Evolutionary conservation across 2,113 vertebrate species (phyloP).

Genomic region (Neoarius graeffei): DNA sequence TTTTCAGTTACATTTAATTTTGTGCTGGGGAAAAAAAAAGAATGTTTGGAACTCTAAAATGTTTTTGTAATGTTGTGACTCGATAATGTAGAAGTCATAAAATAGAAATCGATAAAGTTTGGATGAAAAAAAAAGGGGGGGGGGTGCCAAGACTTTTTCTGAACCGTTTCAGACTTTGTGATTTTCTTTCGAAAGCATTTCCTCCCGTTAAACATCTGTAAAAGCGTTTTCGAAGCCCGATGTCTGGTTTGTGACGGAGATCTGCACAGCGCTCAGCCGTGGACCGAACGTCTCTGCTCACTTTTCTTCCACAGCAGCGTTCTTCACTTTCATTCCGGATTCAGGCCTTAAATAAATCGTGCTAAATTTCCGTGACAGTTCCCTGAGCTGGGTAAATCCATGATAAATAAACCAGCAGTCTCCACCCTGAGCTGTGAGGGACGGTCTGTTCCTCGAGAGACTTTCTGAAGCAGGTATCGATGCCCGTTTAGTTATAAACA

Average conservation of each 20-base stretch:
- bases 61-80: too few relatives aligned
- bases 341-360: neutral
- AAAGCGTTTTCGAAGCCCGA: neutral
- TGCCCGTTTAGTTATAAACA: neutral
- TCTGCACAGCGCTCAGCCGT: neutral
- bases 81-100: too few relatives aligned
- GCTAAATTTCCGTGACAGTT: neutral
- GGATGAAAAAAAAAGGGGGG: too few relatives aligned
- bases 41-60: too few relatives aligned
- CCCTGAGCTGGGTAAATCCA: neutral
- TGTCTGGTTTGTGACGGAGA: neutral
- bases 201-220: neutral
- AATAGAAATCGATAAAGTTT: too few relatives aligned
- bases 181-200: neutral
- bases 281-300: neutral
- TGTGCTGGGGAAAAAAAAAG: too few relatives aligned
- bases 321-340: neutral
- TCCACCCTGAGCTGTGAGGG: too few relatives aligned
- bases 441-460: neutral
- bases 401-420: neutral
- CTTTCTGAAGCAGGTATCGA: neutral
- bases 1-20: too few relatives aligned
- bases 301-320: neutral
- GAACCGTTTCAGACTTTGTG: neutral
- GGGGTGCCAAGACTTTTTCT: too few relatives aligned